Conservation (phyloP, 2,888 invertebrate species). For the Eilema depressum region DNA sequence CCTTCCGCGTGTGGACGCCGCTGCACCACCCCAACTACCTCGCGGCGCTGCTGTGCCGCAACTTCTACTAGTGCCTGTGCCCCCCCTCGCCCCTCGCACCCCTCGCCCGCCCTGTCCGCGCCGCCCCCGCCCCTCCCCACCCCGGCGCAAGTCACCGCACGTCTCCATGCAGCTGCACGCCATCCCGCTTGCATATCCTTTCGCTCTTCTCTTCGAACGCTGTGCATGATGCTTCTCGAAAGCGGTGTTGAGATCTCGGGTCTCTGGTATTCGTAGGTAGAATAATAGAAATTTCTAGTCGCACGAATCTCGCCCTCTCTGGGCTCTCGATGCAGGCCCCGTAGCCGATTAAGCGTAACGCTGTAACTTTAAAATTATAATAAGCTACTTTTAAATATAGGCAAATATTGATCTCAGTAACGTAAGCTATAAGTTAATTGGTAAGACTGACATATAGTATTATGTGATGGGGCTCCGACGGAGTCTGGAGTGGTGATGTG, state of each 20-base stretch:
- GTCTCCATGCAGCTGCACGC: conserved; percentile 12
- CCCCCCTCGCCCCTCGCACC: conserved; percentile 28
- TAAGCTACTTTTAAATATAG: conserved; percentile 53
- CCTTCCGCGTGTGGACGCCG: conserved; percentile 63
- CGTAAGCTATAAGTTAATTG: conserved; percentile 55
- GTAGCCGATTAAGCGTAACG: conserved; percentile 60
- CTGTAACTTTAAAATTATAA: conserved; percentile 52
- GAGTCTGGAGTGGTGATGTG: conserved; percentile 48
- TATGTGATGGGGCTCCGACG: conserved; percentile 52
- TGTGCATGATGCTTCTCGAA: conserved; percentile 29
- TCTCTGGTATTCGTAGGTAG: conserved; percentile 25
- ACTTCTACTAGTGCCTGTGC: conserved; percentile 81
- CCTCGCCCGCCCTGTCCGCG: conserved; percentile 20
- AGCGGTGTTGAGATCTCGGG: conserved; percentile 25
- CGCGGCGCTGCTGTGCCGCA: conserved; percentile 81
- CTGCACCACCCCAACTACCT: conserved; percentile 81
- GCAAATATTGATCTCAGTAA: conserved; percentile 60
- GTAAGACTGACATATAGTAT: conserved; percentile 69
- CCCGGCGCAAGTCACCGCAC: background rate
- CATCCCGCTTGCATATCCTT: conserved; percentile 18
- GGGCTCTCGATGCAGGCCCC: conserved; percentile 33
- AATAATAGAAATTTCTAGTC: conserved; percentile 39
- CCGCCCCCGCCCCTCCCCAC: conserved; percentile 6
- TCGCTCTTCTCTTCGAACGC: conserved; percentile 20
- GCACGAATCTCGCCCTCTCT: conserved; percentile 30